Evolutionary conservation across 2,797 vertebrate species (phyloP).

Genomic region (Enteromius anoplus): DNA sequence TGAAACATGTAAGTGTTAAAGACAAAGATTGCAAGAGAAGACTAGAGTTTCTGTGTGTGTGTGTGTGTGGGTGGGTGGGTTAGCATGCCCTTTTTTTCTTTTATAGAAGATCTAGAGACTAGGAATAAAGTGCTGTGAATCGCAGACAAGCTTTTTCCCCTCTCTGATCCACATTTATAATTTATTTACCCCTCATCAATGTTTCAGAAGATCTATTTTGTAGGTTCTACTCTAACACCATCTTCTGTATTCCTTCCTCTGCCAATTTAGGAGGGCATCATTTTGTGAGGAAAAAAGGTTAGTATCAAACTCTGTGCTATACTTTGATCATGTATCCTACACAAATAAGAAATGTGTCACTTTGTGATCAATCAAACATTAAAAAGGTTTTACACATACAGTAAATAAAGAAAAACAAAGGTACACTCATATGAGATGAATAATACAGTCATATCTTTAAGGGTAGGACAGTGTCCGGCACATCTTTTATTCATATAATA

Average conservation of each 20-base stretch:
- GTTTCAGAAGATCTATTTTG: constrained; percentile 57
- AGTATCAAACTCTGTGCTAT: constrained; percentile 21
- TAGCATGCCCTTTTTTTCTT: background rate
- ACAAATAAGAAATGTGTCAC: background rate
- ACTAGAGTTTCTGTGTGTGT: background rate
- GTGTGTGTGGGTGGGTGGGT: background rate
- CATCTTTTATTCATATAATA: background rate
- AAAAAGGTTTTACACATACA: background rate
- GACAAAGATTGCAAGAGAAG: background rate
- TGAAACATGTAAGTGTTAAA: constrained; percentile 5
- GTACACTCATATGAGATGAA: background rate
- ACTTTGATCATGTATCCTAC: background rate
- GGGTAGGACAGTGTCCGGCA: background rate
- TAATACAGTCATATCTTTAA: background rate
- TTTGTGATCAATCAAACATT: background rate
- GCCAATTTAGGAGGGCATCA: constrained; percentile 55
- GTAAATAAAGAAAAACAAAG: background rate
- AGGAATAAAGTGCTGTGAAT: constrained; percentile 42
- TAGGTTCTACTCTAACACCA: constrained; percentile 40
- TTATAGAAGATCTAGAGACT: constrained; percentile 19
- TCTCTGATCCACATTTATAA: constrained; percentile 58
- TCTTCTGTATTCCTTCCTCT: constrained; percentile 35
- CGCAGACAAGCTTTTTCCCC: constrained; percentile 29
- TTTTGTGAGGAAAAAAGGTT: constrained; percentile 90
- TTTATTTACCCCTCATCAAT: constrained; percentile 59